Conservation (phyloP, 2,888 invertebrate species). For the Trachelus tabidus region DNA sequence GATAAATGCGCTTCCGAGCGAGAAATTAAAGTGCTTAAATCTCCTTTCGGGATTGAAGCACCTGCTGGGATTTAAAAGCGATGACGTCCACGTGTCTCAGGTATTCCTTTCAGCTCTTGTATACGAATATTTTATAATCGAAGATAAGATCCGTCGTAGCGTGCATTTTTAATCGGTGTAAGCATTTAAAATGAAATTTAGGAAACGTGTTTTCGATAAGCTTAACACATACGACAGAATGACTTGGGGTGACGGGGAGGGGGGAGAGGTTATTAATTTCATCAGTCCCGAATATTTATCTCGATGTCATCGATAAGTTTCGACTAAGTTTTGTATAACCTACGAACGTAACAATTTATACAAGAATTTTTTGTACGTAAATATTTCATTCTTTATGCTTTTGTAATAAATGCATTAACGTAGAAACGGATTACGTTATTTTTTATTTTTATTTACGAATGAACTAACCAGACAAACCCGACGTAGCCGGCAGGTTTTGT, state of each 20-base stretch:
- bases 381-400: neutral
- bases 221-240: neutral
- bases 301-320: neutral
- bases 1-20: slow-evolving; percentile 2
- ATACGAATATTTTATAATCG: slow-evolving; percentile 10
- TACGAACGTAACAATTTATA: neutral
- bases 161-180: slow-evolving; percentile 31
- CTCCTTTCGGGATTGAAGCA: neutral
- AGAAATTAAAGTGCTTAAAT: slow-evolving; percentile 1
- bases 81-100: slow-evolving; percentile 1
- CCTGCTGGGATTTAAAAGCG: slow-evolving; percentile 1
- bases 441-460: neutral
- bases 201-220: slow-evolving; percentile 30
- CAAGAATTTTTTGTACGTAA: neutral
- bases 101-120: neutral
- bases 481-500: neutral
- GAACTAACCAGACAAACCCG: neutral
- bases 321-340: neutral
- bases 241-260: neutral
- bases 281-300: neutral
- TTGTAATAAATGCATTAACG: neutral
- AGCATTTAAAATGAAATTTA: slow-evolving; percentile 32
- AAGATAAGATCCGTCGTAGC: slow-evolving; percentile 30
- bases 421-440: neutral
- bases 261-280: neutral